Percentiles rank a stretch among this genome's conserved stretches.
Evolutionary conservation across 2,113 vertebrate species (phyloP).

Genomic region (Malurus cyaneus): DNA sequence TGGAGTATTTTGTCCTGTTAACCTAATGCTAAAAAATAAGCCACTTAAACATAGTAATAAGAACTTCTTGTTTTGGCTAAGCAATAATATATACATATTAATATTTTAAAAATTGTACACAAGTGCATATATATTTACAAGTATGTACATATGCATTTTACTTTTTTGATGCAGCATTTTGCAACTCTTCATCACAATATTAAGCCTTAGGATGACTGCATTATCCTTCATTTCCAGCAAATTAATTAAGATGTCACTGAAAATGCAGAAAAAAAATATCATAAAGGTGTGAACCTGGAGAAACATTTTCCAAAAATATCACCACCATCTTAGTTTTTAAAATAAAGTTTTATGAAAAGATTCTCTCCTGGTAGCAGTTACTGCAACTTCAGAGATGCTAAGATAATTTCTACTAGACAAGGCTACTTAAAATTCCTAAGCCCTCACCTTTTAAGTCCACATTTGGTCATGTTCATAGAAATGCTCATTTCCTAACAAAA

Average conservation of each 20-base stretch:
- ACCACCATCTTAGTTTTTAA: not conserved
- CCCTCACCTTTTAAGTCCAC: not conserved
- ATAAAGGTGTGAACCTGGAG: not conserved
- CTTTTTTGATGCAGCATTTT: not conserved
- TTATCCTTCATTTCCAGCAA: not conserved
- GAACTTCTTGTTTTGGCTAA: not conserved
- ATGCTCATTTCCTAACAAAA: not conserved
- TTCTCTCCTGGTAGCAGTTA: not conserved
- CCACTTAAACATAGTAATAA: not conserved
- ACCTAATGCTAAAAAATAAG: not conserved
- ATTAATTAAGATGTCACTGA: not conserved
- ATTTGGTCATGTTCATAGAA: not conserved
- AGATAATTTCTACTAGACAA: not conserved
- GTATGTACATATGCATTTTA: not conserved
- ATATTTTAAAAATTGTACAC: not conserved
- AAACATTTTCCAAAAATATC: not conserved
- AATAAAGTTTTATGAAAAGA: not conserved
- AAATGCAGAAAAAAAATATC: not conserved
- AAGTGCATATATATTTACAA: fast-evolving
- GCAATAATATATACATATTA: not conserved
- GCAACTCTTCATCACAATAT: not conserved
- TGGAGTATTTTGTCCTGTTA: not conserved
- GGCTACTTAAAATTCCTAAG: not conserved
- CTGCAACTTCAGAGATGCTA: not conserved
- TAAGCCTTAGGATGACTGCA: not conserved